Conservation (phyloP, 1,140 invertebrate species). For the Ladona fulva region DNA sequence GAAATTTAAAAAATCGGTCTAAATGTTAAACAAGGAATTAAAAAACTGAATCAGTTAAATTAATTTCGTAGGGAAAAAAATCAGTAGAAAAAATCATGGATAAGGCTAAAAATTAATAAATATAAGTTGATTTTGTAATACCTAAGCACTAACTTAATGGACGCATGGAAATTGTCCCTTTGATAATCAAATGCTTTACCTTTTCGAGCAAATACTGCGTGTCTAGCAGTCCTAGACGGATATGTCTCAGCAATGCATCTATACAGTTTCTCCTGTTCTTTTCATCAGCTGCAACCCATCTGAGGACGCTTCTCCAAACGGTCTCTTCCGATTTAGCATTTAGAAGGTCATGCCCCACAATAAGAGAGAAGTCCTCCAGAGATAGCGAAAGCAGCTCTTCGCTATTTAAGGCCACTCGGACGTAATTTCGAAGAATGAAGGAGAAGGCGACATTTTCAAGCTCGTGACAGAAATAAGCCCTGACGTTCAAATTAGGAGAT, state of each 20-base stretch:
- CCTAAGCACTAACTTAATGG: no score
- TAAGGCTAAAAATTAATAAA: no score
- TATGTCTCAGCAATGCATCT: slow-evolving; percentile 63
- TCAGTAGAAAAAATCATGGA: no score
- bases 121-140: no score
- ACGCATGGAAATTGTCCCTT: no score
- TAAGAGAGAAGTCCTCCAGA: slow-evolving; percentile 54
- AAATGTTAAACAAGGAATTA: no score
- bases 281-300: slow-evolving; percentile 55
- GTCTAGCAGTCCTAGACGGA: slow-evolving; percentile 74
- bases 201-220: slow-evolving; percentile 64
- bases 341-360: slow-evolving; percentile 61
- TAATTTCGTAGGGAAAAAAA: no score
- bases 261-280: slow-evolving; percentile 53
- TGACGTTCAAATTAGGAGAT: slow-evolving; percentile 18
- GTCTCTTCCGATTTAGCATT: slow-evolving; percentile 54
- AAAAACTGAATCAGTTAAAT: no score
- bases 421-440: slow-evolving; percentile 64
- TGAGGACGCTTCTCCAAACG: slow-evolving; percentile 53
- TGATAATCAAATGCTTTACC: slow-evolving; percentile 35
- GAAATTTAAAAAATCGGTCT: no score
- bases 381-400: slow-evolving; percentile 60
- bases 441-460: slow-evolving; percentile 56
- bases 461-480: slow-evolving; percentile 59
- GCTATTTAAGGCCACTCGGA: slow-evolving; percentile 50